Conservation (phyloP, 1,140 invertebrate genomes). For the Drosophila lini region DNA sequence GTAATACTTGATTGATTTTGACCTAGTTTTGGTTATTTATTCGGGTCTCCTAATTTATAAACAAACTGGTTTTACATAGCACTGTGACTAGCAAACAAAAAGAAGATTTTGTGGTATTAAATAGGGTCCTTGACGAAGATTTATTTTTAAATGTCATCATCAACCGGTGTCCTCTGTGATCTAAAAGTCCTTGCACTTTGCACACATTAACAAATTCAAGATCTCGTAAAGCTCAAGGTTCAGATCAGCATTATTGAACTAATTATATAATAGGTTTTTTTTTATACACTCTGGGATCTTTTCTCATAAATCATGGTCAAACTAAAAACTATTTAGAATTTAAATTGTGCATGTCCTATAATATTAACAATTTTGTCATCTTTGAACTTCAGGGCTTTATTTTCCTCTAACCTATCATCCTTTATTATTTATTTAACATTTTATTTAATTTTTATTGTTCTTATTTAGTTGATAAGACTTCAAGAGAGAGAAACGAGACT, state of each 20-base stretch:
- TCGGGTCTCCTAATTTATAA: neutral
- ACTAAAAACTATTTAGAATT: neutral
- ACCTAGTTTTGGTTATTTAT: neutral
- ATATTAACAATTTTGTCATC: neutral
- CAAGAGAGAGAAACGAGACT: neutral
- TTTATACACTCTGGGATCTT: neutral
- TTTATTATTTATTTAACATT: too few relatives aligned
- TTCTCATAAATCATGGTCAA: neutral
- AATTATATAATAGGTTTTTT: neutral
- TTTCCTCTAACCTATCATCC: neutral
- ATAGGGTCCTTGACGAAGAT: neutral
- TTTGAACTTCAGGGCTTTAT: slow-evolving; percentile 17
- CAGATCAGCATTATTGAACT: neutral
- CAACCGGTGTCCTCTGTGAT: neutral
- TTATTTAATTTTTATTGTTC: neutral
- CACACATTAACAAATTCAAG: neutral
- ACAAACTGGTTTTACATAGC: neutral
- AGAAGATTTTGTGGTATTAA: neutral
- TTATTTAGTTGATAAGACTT: neutral
- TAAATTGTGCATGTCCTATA: neutral
- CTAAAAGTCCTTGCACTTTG: neutral
- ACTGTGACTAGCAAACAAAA: neutral
- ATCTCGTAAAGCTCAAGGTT: neutral
- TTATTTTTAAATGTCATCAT: neutral
- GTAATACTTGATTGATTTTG: slow-evolving; percentile 19